Evolutionary conservation across 2,888 invertebrate species (phyloP), one percentile per base, ranked within the genome.

Genomic region (Itoplectis maculator): DNA sequence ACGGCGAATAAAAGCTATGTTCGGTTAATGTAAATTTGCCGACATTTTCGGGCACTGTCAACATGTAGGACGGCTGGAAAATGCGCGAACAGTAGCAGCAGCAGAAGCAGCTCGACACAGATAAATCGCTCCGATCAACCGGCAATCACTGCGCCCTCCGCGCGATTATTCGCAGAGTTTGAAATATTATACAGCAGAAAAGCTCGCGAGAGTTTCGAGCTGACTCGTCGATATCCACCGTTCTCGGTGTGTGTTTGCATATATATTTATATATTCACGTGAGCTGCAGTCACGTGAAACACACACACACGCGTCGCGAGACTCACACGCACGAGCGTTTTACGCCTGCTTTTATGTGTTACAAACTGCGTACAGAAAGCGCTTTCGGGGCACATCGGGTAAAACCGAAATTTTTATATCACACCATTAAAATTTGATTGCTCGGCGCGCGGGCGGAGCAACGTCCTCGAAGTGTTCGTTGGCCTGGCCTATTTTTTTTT

Each of bases 351-450:
- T 54, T 70, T 70, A 70, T 70, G 54, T 23, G 69, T 40, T 70
- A 56, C 69, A 70, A 56, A 70, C 51, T 56, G 69, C 56, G 42
- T 49, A 23, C n/a, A 40, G n/a, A 54, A 54, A 56, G 56, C 69
- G 42, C 54, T 54, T 13, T 42, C 42, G 54, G 9, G 54, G 37
- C 47, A n/a, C n/a, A 56, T 54, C n/a, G 42, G 23, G 54, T 42
- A 56, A 42, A 70, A 54, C 37, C 56, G 42, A 42, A 54, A 23
- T 15, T 70, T 42, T 70, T 70, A 56, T 70, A 70, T 40, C 37
- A 23, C 54, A 56, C 51, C 54, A 54, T 70, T 42, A 70, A 70
- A 70, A 70, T 70, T 70, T 70, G 69, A 70, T 70, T 70, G 69
- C 23, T 13, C 7, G 59, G 35, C 68, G 54, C 54, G 69, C 20